These are phyloP conservation scores for Onychomys leucogaster DNA, from an alignment of 2,797 vertebrate species.

Conservation along the genomic window DNA sequence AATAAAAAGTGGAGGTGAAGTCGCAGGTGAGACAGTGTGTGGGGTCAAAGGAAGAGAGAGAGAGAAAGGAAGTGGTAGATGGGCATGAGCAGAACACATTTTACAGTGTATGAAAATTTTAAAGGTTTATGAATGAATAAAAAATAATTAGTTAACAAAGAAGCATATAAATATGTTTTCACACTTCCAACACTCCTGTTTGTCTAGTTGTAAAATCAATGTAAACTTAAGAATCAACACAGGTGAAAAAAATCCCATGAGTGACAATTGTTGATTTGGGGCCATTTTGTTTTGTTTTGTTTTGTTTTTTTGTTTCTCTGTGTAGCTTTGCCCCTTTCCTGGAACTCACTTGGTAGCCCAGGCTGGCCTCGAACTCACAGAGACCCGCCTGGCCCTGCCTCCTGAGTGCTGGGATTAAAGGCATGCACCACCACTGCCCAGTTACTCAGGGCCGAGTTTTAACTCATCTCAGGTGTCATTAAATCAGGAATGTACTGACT, in stretches of 20 bases:
- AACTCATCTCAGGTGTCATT: neutral
- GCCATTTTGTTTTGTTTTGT: no score
- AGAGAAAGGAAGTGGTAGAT: fast-evolving
- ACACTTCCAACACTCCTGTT: neutral
- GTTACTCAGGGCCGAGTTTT: no score
- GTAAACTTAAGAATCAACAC: neutral
- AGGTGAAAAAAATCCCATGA: neutral
- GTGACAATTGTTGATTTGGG: neutral
- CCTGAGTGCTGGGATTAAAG: no score
- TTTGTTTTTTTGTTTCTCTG: no score
- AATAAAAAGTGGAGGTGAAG: neutral
- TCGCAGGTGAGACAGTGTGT: neutral
- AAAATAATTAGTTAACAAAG: neutral
- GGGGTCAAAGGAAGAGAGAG: no score
- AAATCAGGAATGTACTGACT: neutral
- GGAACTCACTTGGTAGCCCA: no score
- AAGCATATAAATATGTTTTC: neutral
- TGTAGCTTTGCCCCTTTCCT: no score
- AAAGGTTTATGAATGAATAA: no score
- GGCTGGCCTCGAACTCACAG: no score
- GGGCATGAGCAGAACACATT: neutral
- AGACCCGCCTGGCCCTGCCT: no score
- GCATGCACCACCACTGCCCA: no score
- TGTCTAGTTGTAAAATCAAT: conserved; percentile 3
- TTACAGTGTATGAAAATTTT: no score